Conservation (phyloP, 2,797 vertebrate species). For the Pelochelys cantorii region DNA sequence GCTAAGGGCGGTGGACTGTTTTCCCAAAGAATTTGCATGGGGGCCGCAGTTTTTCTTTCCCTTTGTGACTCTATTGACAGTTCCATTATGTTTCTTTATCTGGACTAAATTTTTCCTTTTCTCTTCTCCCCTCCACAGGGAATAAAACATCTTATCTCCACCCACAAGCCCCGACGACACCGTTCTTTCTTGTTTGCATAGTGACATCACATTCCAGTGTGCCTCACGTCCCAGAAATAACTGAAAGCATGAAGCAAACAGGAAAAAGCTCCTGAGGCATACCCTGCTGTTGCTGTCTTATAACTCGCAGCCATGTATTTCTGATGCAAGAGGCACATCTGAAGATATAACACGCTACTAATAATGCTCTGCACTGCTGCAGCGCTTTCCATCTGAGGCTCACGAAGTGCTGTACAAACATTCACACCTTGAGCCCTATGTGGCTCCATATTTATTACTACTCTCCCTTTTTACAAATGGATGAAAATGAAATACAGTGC, state of each 20-base stretch:
- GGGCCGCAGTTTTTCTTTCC: slow-evolving; percentile 36
- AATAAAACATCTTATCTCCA: slow-evolving; percentile 67
- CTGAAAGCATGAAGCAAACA: slow-evolving; percentile 74
- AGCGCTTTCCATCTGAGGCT: accelerated
- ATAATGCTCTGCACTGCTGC: neutral
- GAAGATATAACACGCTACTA: accelerated
- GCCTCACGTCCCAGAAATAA: slow-evolving; percentile 70
- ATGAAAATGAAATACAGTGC: accelerated
- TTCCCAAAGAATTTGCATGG: slow-evolving; percentile 68
- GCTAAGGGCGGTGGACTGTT: slow-evolving; percentile 67
- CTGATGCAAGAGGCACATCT: neutral
- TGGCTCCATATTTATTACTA: accelerated
- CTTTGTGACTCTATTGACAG: slow-evolving; percentile 56
- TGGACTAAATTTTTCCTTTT: slow-evolving; percentile 9
- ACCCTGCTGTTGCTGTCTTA: neutral
- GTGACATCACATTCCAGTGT: slow-evolving; percentile 79
- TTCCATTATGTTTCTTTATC: slow-evolving; percentile 74
- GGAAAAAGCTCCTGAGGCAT: slow-evolving; percentile 22
- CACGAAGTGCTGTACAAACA: accelerated
- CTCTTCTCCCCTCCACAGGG: neutral
- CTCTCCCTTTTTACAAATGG: neutral
- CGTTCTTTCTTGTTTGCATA: slow-evolving; percentile 82
- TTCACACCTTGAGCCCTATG: accelerated
- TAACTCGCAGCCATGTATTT: neutral
- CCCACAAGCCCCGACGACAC: slow-evolving; percentile 59